These are phyloP conservation scores for Picus viridis DNA, from an alignment of 2,797 vertebrate species.

Conservation along the genomic window DNA sequence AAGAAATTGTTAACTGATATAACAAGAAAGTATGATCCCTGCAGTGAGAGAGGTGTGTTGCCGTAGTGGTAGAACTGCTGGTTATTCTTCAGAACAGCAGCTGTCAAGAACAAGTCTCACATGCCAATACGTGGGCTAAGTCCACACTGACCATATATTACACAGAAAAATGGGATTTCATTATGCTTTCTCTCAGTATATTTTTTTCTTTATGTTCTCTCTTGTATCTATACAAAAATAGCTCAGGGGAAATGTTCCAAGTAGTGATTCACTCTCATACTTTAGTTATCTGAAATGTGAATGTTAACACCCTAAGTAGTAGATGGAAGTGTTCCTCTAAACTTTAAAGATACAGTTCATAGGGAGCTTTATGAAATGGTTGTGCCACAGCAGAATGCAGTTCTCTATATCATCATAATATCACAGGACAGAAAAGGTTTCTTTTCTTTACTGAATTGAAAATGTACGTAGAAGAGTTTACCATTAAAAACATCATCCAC, in stretches of 20 bases:
- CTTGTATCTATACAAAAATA: not conserved
- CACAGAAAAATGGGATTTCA: not conserved
- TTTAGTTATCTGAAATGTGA: not conserved
- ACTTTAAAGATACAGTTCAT: not conserved
- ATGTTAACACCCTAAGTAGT: not conserved
- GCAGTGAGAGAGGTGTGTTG: too few relatives aligned
- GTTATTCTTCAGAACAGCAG: too few relatives aligned
- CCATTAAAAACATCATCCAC: constrained; percentile 1
- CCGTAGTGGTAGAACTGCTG: too few relatives aligned
- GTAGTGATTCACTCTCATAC: not conserved
- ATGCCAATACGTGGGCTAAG: not conserved
- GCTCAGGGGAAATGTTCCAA: not conserved
- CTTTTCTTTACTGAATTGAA: not conserved
- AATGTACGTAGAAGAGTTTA: not conserved
- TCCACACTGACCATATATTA: not conserved
- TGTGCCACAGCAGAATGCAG: not conserved
- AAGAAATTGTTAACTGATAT: too few relatives aligned
- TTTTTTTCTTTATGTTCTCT: not conserved
- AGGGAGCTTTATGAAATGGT: not conserved
- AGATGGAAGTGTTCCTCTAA: not conserved
- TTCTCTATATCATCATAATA: not conserved
- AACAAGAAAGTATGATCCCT: too few relatives aligned
- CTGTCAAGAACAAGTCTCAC: too few relatives aligned
- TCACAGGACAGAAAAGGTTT: not conserved
- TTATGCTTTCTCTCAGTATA: not conserved